phyloP scores from a whole-genome alignment of 2,113 vertebrate genomes.

The Leptocoma aspasia region DNA sequence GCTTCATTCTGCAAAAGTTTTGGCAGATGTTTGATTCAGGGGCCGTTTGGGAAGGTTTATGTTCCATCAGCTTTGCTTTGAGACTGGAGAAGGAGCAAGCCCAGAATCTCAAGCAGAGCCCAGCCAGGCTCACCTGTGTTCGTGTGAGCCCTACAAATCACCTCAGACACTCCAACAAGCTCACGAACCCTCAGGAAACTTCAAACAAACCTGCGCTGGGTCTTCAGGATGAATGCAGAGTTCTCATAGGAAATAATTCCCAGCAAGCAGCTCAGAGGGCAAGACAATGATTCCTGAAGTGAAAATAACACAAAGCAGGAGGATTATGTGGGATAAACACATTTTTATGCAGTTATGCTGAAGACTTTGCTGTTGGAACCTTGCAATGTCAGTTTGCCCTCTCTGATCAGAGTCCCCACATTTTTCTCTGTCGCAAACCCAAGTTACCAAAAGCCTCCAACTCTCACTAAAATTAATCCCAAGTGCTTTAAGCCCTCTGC shows the following conservation, averaged over 20 bases:
- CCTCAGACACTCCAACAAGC: not conserved
- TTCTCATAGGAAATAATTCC: not conserved
- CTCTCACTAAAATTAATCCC: not conserved
- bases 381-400: not conserved
- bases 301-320: not conserved
- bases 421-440: not conserved
- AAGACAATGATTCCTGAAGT: not conserved
- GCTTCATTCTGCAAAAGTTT: not conserved
- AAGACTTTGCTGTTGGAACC: not conserved
- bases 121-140: not conserved
- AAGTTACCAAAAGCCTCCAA: not conserved
- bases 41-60: not conserved
- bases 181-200: not conserved
- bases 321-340: not conserved
- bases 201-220: not conserved
- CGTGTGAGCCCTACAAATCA: not conserved
- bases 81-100: not conserved
- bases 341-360: not conserved
- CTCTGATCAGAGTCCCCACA: not conserved
- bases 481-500: not conserved
- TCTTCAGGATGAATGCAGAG: not conserved
- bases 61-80: not conserved
- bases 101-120: not conserved
- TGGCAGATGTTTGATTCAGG: not conserved
- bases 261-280: not conserved